A percentile compares a stretch with the other conserved stretches of the same genome.
Evolutionary conservation across 1,140 invertebrate species (phyloP).

Genomic region (Linepithema humile): DNA sequence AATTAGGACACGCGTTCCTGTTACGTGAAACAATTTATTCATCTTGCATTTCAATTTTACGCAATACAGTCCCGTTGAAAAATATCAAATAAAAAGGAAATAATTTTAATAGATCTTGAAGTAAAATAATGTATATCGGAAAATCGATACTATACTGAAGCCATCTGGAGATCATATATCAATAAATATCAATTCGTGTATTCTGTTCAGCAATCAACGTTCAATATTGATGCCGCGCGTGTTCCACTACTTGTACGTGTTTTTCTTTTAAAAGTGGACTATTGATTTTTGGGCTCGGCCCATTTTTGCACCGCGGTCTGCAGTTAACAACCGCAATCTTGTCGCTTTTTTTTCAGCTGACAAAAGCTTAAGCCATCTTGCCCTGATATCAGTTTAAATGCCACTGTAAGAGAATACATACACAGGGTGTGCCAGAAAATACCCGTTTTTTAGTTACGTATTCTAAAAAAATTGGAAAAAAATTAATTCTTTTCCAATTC

Average conservation of each 20-base stretch:
- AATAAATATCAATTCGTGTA: neutral
- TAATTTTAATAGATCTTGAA: too few relatives aligned
- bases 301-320: slow-evolving; percentile 24
- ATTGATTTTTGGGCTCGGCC: slow-evolving; percentile 33
- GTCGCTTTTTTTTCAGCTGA: slow-evolving; percentile 8
- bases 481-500: neutral
- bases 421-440: neutral
- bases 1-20: neutral
- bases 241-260: too few relatives aligned
- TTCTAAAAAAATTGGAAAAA: neutral
- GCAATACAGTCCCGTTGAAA: neutral
- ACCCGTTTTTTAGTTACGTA: neutral
- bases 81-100: too few relatives aligned
- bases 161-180: too few relatives aligned
- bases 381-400: neutral
- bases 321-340: slow-evolving; percentile 27
- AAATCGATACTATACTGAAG: too few relatives aligned
- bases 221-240: slow-evolving; percentile 11
- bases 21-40: neutral
- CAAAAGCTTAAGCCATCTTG: slow-evolving; percentile 8
- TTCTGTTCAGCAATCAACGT: neutral
- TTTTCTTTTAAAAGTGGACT: slow-evolving; percentile 3
- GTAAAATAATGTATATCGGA: too few relatives aligned
- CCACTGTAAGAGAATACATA: neutral
- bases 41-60: neutral